Evolutionary conservation across 2,888 invertebrate genomes (phyloP).

Genomic region (Agrilus mali): DNA sequence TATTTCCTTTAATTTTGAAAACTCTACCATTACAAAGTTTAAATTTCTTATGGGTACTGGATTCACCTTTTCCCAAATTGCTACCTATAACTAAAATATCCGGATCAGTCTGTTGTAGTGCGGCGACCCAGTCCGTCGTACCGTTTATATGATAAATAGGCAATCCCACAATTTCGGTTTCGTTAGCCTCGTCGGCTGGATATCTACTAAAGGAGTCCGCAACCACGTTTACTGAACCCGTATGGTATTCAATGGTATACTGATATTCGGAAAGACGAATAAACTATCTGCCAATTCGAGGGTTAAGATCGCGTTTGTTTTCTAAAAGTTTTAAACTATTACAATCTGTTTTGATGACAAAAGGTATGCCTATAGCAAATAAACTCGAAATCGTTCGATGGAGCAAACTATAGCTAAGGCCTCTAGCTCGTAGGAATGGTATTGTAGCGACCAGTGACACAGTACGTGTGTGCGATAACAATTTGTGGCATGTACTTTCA

Average conservation of each 20-base stretch:
- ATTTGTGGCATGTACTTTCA: no score
- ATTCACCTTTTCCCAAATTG: slow-evolving; percentile 10
- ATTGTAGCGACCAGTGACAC: no score
- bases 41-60: slow-evolving; percentile 6
- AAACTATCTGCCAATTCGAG: slow-evolving; percentile 5
- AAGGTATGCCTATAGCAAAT: slow-evolving; percentile 11
- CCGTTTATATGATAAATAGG: slow-evolving; percentile 7
- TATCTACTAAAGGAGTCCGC: slow-evolving; percentile 13
- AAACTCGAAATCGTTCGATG: slow-evolving; percentile 9
- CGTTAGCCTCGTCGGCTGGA: slow-evolving; percentile 9
- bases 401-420: slow-evolving; percentile 5
- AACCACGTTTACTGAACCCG: slow-evolving; percentile 8
- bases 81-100: slow-evolving; percentile 1
- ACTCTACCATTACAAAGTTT: slow-evolving; percentile 9
- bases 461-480: no score
- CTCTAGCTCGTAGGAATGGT: no score
- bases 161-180: slow-evolving; percentile 8
- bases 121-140: slow-evolving; percentile 3
- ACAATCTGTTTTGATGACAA: slow-evolving; percentile 5
- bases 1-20: slow-evolving; percentile 6
- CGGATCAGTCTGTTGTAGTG: slow-evolving; percentile 2
- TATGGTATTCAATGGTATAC: slow-evolving; percentile 13
- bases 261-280: slow-evolving; percentile 10
- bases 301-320: slow-evolving; percentile 2
- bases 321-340: no score